Evolutionary conservation across 2,888 invertebrate genomes (phyloP), one percentile per base, ranked within the genome.

Genomic region (Calliopum simillimum): DNA sequence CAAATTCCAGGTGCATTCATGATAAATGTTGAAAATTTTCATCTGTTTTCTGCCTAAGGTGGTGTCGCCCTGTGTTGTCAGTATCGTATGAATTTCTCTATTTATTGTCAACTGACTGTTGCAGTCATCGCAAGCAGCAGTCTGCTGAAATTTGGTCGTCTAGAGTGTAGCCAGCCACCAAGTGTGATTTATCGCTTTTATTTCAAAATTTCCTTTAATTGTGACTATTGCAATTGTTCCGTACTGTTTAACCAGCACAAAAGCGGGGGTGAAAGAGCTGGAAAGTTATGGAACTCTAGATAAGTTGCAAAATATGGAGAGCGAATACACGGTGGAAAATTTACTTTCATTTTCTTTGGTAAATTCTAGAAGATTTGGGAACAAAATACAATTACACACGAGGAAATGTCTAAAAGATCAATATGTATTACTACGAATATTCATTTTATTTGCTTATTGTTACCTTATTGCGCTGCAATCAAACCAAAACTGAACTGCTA

Each of bases 111-210:
- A 16, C 25, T 16, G 19, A 44, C 23, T 23, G 23, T 47, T 47
- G 56, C 56, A 25, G 56, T n/a, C 21, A 2, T 33, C 14, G 55
- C n/a, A n/a, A n/a, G n/a, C n/a, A n/a, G 51, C 14, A 47, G 49
- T 44, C 63, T 41, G 49, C 33, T 33, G 8, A 33, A 49, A 11
- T 16, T 49, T 51, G 43, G 51, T 53, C 16, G n/a, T n/a, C n/a
- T n/a, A n/a, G n/a, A n/a, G n/a, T 16, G 14, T 56, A 55, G 23
- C 44, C 53, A 55, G 66, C 67, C 58, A 47, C 67, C 47, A 49
- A 59, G 43, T 59, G 67, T 67, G 67, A 67, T 67, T 67, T 67
- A 67, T 67, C 21, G 67, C 5, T 21, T 33, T 51, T 23, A 16
- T 16, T 43, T 65, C 8, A 21, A 21, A 67, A n/a, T 59, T 67